Conservation (phyloP, 2,888 invertebrate species). For the Deilephila elpenor region DNA sequence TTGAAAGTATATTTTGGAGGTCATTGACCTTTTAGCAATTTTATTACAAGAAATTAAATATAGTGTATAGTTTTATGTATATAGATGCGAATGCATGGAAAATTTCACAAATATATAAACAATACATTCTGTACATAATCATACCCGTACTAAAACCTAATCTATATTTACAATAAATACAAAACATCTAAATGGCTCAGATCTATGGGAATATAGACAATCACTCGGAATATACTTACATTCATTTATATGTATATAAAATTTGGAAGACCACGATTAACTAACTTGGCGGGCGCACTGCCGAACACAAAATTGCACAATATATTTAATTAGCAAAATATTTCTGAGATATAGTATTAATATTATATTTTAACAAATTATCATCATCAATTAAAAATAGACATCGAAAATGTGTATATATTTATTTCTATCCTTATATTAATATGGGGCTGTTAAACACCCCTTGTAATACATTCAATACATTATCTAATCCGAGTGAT, state of each 20-base stretch:
- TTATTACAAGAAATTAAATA: no score
- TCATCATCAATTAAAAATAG: no score
- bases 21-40: no score
- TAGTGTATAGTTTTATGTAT: not conserved
- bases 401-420: no score
- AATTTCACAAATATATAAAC: not conserved
- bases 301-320: no score
- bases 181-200: conserved; percentile 24
- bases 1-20: no score
- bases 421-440: no score
- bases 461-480: not conserved
- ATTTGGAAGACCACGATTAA: conserved; percentile 1
- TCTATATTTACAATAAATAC: conserved; percentile 38
- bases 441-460: no score
- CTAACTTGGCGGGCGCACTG: no score
- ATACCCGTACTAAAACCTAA: conserved; percentile 34
- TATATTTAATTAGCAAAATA: no score
- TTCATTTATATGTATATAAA: not conserved
- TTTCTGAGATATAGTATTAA: no score
- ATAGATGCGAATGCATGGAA: not conserved
- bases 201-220: not conserved
- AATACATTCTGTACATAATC: conserved; percentile 4
- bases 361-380: no score
- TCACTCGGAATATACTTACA: not conserved
- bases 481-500: not conserved